These are phyloP conservation scores for Macrophya alboannulata DNA, from an alignment of 2,888 invertebrate species.

Conservation along the genomic window DNA sequence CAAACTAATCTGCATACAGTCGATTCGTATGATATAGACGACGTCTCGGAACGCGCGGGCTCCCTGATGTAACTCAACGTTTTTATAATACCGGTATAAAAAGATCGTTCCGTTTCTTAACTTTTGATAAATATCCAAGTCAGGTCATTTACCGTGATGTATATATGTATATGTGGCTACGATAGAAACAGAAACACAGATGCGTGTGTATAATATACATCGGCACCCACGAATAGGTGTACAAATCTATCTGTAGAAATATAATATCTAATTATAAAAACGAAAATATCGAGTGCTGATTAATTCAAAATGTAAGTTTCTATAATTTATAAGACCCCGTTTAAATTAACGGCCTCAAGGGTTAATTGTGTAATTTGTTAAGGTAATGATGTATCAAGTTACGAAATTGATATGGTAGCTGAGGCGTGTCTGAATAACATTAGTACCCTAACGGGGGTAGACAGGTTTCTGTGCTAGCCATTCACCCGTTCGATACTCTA, in stretches of 20 bases:
- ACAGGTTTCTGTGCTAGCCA: slow-evolving; percentile 24
- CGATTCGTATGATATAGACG: background rate
- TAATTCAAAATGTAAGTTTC: slow-evolving; percentile 68
- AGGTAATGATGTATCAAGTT: slow-evolving; percentile 73
- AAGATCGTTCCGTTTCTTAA: slow-evolving; percentile 35
- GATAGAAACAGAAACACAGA: background rate
- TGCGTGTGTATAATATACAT: background rate
- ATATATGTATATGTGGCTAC: background rate
- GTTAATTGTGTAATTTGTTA: slow-evolving; percentile 73
- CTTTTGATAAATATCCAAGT: slow-evolving; percentile 28
- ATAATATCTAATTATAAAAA: slow-evolving; percentile 18
- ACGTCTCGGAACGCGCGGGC: background rate
- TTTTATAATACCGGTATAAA: slow-evolving; percentile 3
- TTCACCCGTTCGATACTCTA: slow-evolving; percentile 44
- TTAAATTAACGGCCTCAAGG: slow-evolving; percentile 71
- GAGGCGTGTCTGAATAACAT: slow-evolving; percentile 50
- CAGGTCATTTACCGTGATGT: slow-evolving; percentile 32
- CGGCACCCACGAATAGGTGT: background rate
- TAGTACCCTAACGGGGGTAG: slow-evolving; percentile 47
- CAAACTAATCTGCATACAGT: slow-evolving; percentile 4
- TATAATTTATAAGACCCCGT: slow-evolving; percentile 68
- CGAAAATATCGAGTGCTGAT: slow-evolving; percentile 63
- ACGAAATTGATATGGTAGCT: slow-evolving; percentile 68
- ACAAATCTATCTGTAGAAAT: background rate
- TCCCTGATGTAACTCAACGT: background rate